A percentile compares a stretch with the other conserved stretches of the same genome.
Evolutionary conservation across 2,797 vertebrate genomes (phyloP).

Genomic region (Enteromius unitaeniatus): DNA sequence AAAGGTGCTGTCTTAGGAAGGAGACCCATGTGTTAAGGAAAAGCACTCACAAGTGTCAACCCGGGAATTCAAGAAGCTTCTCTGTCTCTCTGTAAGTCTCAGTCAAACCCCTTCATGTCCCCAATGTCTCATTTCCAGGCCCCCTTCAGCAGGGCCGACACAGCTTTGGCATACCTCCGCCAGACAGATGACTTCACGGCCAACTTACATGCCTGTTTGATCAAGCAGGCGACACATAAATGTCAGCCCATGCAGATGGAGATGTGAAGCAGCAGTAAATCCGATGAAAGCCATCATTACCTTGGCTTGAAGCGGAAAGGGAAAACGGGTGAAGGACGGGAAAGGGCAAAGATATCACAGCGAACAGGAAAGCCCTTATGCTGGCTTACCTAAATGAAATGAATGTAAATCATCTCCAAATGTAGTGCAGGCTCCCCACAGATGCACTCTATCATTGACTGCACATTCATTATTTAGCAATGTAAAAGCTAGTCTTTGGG

Average conservation of each 20-base stretch:
- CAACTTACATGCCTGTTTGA: conserved; percentile 56
- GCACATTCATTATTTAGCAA: conserved; percentile 71
- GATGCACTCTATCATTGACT: conserved; percentile 51
- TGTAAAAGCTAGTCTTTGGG: conserved; percentile 64
- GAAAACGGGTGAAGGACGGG: not conserved
- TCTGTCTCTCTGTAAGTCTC: not conserved
- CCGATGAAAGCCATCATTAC: conserved; percentile 29
- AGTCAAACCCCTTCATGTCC: not conserved
- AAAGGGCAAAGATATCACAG: conserved; percentile 30
- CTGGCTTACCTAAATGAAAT: conserved; percentile 42
- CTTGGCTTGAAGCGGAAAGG: conserved; percentile 12
- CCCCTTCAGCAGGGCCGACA: not conserved
- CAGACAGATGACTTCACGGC: conserved; percentile 44
- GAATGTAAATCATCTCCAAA: conserved; percentile 56
- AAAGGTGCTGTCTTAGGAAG: conserved; percentile 11
- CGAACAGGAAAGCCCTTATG: conserved; percentile 21
- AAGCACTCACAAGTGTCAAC: conserved; percentile 7
- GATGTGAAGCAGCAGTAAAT: conserved; percentile 48
- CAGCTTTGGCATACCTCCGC: conserved; percentile 3
- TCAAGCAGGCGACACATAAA: conserved; percentile 38
- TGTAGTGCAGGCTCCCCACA: conserved; percentile 45
- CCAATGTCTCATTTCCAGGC: conserved; percentile 7
- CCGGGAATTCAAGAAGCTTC: not conserved
- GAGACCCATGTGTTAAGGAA: conserved; percentile 17
- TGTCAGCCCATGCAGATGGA: conserved; percentile 32